Evolutionary conservation across 2,797 vertebrate species (phyloP).

Genomic region (Sarcoramphus papa): DNA sequence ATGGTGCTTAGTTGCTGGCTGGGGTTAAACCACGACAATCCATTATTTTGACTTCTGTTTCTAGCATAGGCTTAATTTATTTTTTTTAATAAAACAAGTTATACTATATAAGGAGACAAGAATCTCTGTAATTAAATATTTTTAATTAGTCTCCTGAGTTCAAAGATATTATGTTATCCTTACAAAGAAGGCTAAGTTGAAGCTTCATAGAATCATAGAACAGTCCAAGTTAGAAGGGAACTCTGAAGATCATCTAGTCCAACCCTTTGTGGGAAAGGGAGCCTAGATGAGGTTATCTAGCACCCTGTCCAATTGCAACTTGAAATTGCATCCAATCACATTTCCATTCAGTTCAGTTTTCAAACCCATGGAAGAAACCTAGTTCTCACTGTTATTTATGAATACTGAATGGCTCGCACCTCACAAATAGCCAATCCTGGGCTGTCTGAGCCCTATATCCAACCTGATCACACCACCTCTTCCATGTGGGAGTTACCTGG

Average conservation of each 20-base stretch:
- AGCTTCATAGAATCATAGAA: background rate
- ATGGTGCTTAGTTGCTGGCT: too few relatives aligned
- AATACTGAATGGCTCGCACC: background rate
- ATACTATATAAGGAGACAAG: background rate
- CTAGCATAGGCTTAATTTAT: background rate
- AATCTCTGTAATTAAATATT: background rate
- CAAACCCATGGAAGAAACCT: background rate
- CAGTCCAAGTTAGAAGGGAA: background rate
- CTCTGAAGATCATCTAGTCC: background rate
- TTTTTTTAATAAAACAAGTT: background rate
- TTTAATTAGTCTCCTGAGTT: background rate
- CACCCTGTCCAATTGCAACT: background rate
- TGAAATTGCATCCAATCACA: background rate
- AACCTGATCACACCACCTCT: background rate
- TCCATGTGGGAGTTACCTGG: background rate
- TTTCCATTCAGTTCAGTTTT: background rate
- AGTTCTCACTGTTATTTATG: background rate
- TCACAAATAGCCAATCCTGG: fast-evolving
- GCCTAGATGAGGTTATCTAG: background rate
- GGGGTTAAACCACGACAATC: background rate
- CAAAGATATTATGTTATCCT: background rate
- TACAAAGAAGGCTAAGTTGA: background rate
- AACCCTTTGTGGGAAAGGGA: background rate
- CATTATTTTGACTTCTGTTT: background rate
- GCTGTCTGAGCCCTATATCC: background rate